A percentile compares a stretch with the other conserved stretches of the same genome.
Evolutionary conservation across 2,888 invertebrate species (phyloP).

Genomic region (Cantharis rustica): DNA sequence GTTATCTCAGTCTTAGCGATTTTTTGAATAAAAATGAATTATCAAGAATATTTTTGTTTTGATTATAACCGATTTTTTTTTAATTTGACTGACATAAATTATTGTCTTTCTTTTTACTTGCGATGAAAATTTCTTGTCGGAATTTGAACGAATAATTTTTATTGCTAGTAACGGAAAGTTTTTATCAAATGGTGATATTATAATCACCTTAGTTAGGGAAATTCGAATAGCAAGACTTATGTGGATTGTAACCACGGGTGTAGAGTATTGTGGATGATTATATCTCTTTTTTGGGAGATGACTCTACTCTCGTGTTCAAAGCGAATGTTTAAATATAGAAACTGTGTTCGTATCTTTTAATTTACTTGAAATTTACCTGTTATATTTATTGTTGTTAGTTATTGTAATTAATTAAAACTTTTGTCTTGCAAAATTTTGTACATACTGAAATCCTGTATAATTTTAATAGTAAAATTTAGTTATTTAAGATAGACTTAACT

Average conservation of each 20-base stretch:
- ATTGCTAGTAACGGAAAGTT: constrained; percentile 34
- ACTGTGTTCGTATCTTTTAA: constrained; percentile 36
- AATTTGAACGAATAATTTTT: constrained; percentile 25
- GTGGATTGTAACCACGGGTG: constrained; percentile 12
- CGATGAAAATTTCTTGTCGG: constrained; percentile 21
- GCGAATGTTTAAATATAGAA: constrained; percentile 13
- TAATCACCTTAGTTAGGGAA: constrained; percentile 32
- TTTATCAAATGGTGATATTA: constrained; percentile 33
- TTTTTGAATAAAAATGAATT: constrained; percentile 11
- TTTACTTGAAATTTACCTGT: constrained; percentile 33
- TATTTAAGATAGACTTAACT: not conserved
- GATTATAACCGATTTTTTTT: constrained; percentile 8
- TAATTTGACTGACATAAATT: constrained; percentile 22
- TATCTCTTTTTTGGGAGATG: not conserved
- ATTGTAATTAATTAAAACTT: constrained; percentile 30
- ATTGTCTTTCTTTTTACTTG: constrained; percentile 34
- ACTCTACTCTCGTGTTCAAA: not conserved
- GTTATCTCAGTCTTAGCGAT: constrained; percentile 7
- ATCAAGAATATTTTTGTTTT: constrained; percentile 7
- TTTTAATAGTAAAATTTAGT: not conserved
- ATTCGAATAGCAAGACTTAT: constrained; percentile 25
- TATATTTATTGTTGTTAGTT: constrained; percentile 39
- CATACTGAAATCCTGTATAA: constrained; percentile 1
- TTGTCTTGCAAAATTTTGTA: constrained; percentile 12
- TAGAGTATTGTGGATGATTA: not conserved